A percentile compares a stretch with the other conserved stretches of the same genome.
phyloP scores from a whole-genome alignment of 2,113 vertebrate genomes.

The Malurus melanocephalus region DNA sequence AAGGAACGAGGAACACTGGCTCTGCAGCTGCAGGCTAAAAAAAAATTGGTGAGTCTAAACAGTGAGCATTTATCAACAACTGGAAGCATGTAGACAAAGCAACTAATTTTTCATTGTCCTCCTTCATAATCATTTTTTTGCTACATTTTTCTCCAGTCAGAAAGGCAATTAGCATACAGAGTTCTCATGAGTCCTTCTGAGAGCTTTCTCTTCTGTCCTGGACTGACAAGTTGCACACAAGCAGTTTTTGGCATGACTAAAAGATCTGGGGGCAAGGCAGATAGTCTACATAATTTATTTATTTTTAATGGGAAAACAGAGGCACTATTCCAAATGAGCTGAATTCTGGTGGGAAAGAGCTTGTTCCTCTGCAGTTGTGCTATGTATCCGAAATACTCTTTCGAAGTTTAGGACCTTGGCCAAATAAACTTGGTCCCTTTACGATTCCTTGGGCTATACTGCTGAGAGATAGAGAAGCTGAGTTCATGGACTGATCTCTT shows the following conservation, averaged over 20 bases:
- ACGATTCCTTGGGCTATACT: background rate
- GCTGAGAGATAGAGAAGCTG: background rate
- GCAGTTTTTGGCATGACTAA: background rate
- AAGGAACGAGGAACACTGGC: constrained; percentile 59
- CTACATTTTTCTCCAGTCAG: constrained; percentile 7
- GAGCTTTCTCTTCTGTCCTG: background rate
- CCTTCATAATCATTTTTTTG: background rate
- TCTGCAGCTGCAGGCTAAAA: constrained; percentile 67
- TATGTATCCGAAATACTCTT: background rate
- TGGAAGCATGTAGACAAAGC: constrained; percentile 64
- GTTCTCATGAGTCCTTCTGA: constrained; percentile 5
- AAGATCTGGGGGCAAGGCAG: background rate
- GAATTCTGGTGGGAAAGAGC: background rate
- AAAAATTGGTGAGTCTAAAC: constrained; percentile 48
- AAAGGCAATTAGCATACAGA: constrained; percentile 16
- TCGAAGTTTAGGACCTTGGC: background rate
- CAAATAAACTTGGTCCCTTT: background rate
- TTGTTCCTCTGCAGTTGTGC: background rate
- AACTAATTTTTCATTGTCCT: constrained; percentile 63
- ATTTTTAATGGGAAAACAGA: background rate
- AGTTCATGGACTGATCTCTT: background rate
- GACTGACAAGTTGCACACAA: background rate
- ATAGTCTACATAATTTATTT: background rate
- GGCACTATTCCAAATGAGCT: background rate
- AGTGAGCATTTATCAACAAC: constrained; percentile 65